Evolutionary conservation across 1,140 invertebrate genomes (phyloP), one percentile per base, ranked within the genome.

Genomic region (Halyomorpha halys): DNA sequence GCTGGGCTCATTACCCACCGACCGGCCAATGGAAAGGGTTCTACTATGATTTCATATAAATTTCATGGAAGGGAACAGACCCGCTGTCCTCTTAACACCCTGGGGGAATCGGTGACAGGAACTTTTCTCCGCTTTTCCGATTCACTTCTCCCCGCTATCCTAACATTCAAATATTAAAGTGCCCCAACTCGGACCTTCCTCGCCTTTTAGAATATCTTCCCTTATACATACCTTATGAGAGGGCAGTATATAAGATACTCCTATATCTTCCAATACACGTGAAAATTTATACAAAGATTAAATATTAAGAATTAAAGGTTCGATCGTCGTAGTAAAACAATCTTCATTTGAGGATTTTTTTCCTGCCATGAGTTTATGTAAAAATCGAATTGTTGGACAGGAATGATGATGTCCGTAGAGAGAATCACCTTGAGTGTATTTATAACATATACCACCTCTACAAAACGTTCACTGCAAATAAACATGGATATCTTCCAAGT

Each of bases 41-140:
- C 47, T 21, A 49, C 47, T 49, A 49, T 49, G 47, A 49, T 49
- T 49, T 49, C 47, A 49, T 49, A 49, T 49, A 49, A 49, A 49
- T 49, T 49, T 49, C 47, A 49, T 19, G 21, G 5, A 39, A n/a
- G 62, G 25, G 49, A 30, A 53, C 27, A 19, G 13, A 23, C 15
- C 13, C 4, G 23, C 45, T 25, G 25, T 47, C 34, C 62, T 27
- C 18, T 27, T 34, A 49, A 60, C 59, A 30, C 39, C 54, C 47
- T 19, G 5, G 47, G 47, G 47, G 47, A 49, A 49, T 49, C 47
- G 47, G 47, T 21, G 47, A 49, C 47, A 49, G 19, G 47, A 49
- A 49, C 47, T 49, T 49, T 21, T 49, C 34, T 49, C 47, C 47
- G 47, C 19, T 49, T 21, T 18, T 21, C 19, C n/a, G n/a, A 19